phyloP scores from a whole-genome alignment of 2,113 vertebrate genomes.

The Sylvilagus bachmani region DNA sequence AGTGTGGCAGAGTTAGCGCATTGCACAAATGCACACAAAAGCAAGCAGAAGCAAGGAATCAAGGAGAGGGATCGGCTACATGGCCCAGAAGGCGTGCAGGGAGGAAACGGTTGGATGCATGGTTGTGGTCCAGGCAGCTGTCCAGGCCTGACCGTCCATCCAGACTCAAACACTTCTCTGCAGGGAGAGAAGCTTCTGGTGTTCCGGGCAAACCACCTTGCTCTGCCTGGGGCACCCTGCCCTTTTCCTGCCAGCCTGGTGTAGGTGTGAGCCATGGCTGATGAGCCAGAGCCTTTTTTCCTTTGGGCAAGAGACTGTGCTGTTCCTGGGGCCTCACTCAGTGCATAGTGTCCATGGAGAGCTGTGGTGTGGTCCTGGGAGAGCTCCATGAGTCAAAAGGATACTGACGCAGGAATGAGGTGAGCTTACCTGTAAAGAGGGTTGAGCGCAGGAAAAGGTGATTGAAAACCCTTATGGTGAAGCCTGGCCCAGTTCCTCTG shows the following conservation, averaged over 20 bases:
- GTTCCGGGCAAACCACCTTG: background rate
- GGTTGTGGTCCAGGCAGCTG: background rate
- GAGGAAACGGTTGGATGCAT: background rate
- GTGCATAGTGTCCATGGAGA: background rate
- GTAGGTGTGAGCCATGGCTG: background rate
- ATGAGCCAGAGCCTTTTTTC: background rate
- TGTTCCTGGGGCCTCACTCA: background rate
- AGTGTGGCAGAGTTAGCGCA: background rate
- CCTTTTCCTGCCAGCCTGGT: background rate
- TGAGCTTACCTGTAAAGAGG: background rate
- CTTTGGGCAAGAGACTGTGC: background rate
- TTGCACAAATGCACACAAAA: background rate
- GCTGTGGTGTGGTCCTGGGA: background rate
- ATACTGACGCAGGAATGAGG: background rate
- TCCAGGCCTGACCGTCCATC: too few species aligned
- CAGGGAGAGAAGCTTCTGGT: background rate
- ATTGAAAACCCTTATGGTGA: background rate
- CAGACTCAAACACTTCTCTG: background rate
- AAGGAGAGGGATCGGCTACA: background rate
- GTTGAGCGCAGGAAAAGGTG: background rate
- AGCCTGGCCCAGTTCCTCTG: background rate
- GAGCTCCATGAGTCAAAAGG: background rate
- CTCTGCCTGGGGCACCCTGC: background rate
- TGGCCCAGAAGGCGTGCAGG: background rate
- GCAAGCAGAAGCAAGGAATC: background rate